Evolutionary conservation across 2,888 invertebrate genomes (phyloP).

Genomic region (Diabrotica balteata): DNA sequence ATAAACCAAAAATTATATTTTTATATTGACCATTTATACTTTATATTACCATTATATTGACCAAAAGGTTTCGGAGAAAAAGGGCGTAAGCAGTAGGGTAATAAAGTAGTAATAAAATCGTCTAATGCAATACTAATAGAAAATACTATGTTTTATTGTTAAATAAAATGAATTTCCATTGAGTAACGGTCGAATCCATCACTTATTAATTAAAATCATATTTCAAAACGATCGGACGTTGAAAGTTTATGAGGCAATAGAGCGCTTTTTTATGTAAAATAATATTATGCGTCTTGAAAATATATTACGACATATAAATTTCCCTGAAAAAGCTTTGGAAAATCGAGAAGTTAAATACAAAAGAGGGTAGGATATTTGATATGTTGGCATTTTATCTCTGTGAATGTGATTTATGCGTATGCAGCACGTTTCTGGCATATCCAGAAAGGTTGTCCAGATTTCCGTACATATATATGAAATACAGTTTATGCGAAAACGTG

Average conservation of each 20-base stretch:
- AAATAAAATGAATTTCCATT: too few relatives aligned
- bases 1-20: too few relatives aligned
- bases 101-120: too few relatives aligned
- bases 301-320: slow-evolving; percentile 19
- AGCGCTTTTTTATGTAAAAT: background rate
- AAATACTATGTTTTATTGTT: too few relatives aligned
- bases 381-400: slow-evolving; percentile 26
- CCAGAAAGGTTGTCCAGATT: slow-evolving; percentile 19
- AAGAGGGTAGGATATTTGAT: slow-evolving; percentile 29
- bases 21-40: too few relatives aligned
- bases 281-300: slow-evolving; percentile 8
- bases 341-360: slow-evolving; percentile 29
- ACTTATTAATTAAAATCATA: too few relatives aligned
- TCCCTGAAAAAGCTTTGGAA: slow-evolving; percentile 16
- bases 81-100: too few relatives aligned
- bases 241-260: background rate
- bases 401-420: slow-evolving; percentile 25
- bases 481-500: slow-evolving; percentile 14
- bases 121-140: too few relatives aligned
- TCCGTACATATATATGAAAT: slow-evolving; percentile 10
- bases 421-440: slow-evolving; percentile 20
- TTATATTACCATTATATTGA: too few relatives aligned
- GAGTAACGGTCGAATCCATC: too few relatives aligned
- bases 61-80: too few relatives aligned
- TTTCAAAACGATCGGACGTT: too few relatives aligned